These are phyloP conservation scores for Boulengeromyrus knoepffleri DNA, from an alignment of 2,113 vertebrate species.

Conservation along the genomic window DNA sequence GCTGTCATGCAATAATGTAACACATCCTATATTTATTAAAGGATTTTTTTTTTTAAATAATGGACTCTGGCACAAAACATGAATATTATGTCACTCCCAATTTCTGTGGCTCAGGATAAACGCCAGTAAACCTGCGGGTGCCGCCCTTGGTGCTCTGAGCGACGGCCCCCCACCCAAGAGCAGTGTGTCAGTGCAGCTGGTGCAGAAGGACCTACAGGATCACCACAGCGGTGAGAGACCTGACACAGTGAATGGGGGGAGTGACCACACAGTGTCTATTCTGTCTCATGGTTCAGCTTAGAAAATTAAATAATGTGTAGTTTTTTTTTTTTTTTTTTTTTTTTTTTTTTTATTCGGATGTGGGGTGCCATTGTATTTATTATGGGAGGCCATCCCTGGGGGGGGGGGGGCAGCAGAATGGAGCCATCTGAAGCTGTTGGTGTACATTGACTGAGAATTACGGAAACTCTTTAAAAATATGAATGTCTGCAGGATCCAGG, in stretches of 20 bases:
- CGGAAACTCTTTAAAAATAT: not conserved
- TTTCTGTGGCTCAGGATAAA: constrained; percentile 58
- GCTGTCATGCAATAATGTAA: not conserved
- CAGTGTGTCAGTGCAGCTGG: constrained; percentile 44
- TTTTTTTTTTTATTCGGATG: not conserved
- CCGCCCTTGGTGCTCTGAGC: constrained; percentile 49
- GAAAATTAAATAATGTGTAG: not conserved
- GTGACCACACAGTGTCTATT: not conserved
- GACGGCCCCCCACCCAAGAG: constrained; percentile 47
- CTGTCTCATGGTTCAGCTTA: not conserved
- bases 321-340: not conserved
- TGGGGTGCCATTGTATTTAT: not conserved
- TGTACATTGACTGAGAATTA: not conserved
- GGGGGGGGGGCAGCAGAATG: not conserved
- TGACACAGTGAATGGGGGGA: not conserved
- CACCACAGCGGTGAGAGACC: constrained; percentile 55
- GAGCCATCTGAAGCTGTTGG: not conserved
- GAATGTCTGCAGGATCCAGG: not conserved
- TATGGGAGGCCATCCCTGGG: not conserved
- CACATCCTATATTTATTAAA: not conserved
- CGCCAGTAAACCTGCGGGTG: constrained; percentile 37
- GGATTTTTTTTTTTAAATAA: not conserved
- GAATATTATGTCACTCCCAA: not conserved
- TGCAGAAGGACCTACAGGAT: constrained; percentile 51
- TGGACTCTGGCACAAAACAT: not conserved